Evolutionary conservation across 2,113 vertebrate species (phyloP), one percentile per base, ranked within the genome.

Genomic region (Gambusia affinis): DNA sequence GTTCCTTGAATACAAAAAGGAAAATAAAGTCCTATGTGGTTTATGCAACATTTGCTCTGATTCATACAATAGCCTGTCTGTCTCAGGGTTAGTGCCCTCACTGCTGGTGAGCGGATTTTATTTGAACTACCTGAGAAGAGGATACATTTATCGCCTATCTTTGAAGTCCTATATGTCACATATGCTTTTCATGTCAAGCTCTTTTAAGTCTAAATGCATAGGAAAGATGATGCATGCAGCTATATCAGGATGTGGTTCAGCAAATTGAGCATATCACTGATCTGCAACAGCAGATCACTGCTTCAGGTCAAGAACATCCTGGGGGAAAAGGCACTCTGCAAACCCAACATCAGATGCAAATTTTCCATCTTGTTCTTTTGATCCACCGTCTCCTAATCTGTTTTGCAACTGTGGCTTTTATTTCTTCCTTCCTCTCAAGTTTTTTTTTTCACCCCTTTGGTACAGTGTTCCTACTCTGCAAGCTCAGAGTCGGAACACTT

Each of bases 381-480:
- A 83, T 87, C 64, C 80, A n/a, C 60, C 27, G 37, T 83, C 67
- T 51, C 19, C 27, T 42, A 47, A 78, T 71, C 30, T n/a, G 76
- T 81, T 82, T 61, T 44, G 54, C 64, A 60, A 60, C n/a, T 3
- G 29, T 64, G n/a, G 29, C 67, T 54, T 54, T 66, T 6, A 67
- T 71, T 63, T 35, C 39, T 64, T 28, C 31, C 63, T 27, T 67
- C 63, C 31, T 37, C 42, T 8, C n/a, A 4, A 65, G 29, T 42
- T 39, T 22, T 39, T 31, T 22, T 51, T 28, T 62, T n/a, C 30
- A 67, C 69, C 65, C 51, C 14, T n/a, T 12, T 27, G 11, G 3
- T n/a, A 24, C 27, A 27, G 27, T 27, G 27, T 27, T 27, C 27
- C 27, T 27, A 27, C 27, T 27, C 27, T 75, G 75, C 37, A 67